Conservation (phyloP, 2,888 invertebrate genomes). For the Nemoura dubitans region DNA sequence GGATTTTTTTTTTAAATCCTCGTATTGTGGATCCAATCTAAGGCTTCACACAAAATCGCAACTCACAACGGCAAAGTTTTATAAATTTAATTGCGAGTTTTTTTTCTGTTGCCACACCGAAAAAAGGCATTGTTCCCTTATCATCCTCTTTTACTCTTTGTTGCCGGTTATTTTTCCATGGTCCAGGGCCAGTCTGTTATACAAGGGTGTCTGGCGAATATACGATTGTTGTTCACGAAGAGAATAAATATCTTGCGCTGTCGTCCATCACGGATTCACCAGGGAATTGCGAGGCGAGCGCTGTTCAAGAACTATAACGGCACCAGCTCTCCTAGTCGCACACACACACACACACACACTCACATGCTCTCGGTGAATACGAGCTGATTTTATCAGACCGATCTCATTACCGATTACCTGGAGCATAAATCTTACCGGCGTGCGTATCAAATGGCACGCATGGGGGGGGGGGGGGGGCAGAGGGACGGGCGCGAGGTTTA, state of each 20-base stretch:
- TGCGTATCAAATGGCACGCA: neutral
- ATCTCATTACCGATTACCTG: constrained; percentile 41
- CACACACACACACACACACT: neutral
- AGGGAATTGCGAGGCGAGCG: constrained; percentile 16
- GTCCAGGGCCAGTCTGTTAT: neutral
- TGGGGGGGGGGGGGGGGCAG: too few species aligned
- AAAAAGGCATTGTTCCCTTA: neutral
- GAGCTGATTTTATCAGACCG: constrained; percentile 29
- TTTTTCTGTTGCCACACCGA: neutral
- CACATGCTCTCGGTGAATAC: constrained; percentile 12
- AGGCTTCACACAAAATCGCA: neutral
- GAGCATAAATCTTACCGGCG: constrained; percentile 26
- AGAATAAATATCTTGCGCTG: constrained; percentile 14
- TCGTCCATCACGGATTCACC: constrained; percentile 38
- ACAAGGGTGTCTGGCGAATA: constrained; percentile 12
- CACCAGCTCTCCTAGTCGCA: neutral
- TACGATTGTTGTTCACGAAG: constrained; percentile 34
- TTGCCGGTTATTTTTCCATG: neutral
- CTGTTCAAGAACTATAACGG: constrained; percentile 10
- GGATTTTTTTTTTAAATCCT: too few species aligned
- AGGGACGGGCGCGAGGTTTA: neutral
- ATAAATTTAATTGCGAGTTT: neutral
- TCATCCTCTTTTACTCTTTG: neutral
- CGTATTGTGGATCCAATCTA: too few species aligned
- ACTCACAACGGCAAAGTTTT: neutral